Evolutionary conservation across 2,797 vertebrate species (phyloP).

Genomic region (Denticeps clupeoides): DNA sequence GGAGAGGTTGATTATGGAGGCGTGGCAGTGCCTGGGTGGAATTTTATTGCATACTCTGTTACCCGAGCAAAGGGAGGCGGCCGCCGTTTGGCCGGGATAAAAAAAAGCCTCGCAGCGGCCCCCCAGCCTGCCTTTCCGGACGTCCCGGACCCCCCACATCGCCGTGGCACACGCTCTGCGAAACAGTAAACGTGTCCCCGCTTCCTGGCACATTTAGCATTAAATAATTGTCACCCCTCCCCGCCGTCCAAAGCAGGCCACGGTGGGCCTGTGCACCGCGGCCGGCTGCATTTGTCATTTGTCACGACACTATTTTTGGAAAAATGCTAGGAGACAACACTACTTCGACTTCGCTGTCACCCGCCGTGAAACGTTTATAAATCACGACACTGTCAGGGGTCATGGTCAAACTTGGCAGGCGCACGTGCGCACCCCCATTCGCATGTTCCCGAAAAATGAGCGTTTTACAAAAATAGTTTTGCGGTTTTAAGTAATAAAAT

Average conservation of each 20-base stretch:
- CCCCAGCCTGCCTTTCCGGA: slow-evolving; percentile 14
- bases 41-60: slow-evolving; percentile 42
- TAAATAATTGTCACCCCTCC: slow-evolving; percentile 49
- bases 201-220: slow-evolving; percentile 54
- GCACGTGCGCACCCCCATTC: too few relatives aligned
- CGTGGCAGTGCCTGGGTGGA: slow-evolving; percentile 15
- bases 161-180: slow-evolving; percentile 16
- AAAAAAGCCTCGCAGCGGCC: slow-evolving; percentile 17
- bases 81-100: too few relatives aligned
- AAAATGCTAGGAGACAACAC: slow-evolving; percentile 20
- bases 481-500: too few relatives aligned
- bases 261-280: slow-evolving; percentile 20
- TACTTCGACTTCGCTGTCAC: neutral
- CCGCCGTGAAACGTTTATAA: neutral
- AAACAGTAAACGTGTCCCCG: slow-evolving; percentile 46
- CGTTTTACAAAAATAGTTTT: too few relatives aligned
- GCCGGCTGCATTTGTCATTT: slow-evolving; percentile 34
- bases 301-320: slow-evolving; percentile 33
- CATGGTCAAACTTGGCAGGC: too few relatives aligned
- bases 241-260: slow-evolving; percentile 20
- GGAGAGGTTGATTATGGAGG: slow-evolving; percentile 42
- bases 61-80: too few relatives aligned
- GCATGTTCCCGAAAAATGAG: too few relatives aligned
- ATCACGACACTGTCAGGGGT: too few relatives aligned
- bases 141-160: slow-evolving; percentile 17